Conservation (phyloP, 1,140 invertebrate genomes). For the Archivesica marissinica region DNA sequence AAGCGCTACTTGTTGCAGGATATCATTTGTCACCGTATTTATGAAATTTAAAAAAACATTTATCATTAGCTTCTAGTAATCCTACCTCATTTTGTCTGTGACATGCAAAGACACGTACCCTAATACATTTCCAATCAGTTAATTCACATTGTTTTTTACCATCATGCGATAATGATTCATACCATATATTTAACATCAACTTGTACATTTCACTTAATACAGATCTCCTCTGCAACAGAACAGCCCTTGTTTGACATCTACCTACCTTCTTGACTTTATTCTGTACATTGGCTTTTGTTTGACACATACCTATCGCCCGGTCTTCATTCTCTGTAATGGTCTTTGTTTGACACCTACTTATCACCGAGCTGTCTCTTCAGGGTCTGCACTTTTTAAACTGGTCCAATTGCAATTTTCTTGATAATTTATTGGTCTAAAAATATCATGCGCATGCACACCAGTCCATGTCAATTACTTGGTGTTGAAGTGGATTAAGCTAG, state of each 20-base stretch:
- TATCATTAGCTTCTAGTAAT: not conserved
- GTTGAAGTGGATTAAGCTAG: no score
- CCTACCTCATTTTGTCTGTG: constrained; percentile 34
- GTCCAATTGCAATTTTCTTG: no score
- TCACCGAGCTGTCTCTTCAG: no score
- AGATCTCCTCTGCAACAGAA: not conserved
- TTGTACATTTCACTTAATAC: not conserved
- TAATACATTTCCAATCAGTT: constrained; percentile 8
- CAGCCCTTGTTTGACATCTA: not conserved
- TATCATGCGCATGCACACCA: no score
- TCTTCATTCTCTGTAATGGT: no score
- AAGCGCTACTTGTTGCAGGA: not conserved
- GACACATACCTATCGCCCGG: not conserved
- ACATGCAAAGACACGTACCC: constrained; percentile 15
- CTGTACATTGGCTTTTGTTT: not conserved
- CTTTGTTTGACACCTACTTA: no score
- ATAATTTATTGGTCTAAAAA: no score
- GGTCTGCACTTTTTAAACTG: no score
- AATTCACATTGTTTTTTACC: not conserved
- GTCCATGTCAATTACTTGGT: no score
- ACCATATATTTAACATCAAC: not conserved
- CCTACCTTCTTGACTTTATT: not conserved
- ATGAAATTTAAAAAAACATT: not conserved
- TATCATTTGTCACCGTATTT: not conserved
- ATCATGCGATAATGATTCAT: not conserved